Evolutionary conservation across 2,113 vertebrate genomes (phyloP).

Genomic region (Desmodus rotundus): DNA sequence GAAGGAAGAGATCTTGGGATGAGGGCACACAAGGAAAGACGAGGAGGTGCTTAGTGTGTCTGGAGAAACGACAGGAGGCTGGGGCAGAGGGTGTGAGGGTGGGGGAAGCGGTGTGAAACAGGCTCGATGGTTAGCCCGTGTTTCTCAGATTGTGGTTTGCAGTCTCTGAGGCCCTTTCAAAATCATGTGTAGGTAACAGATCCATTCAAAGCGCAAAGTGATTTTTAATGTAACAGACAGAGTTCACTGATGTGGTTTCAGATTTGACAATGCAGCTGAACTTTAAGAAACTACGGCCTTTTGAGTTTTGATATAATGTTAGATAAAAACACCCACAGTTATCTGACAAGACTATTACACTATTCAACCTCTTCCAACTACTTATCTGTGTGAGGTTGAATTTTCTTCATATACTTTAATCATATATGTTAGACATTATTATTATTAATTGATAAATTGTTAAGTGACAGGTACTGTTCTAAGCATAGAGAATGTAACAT

Average conservation of each 20-base stretch:
- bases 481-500: background rate
- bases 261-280: background rate
- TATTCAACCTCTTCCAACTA: background rate
- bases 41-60: background rate
- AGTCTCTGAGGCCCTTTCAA: background rate
- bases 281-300: background rate
- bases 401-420: background rate
- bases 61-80: background rate
- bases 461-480: background rate
- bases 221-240: background rate
- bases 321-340: background rate
- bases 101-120: background rate
- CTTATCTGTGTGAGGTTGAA: background rate
- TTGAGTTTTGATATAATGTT: background rate
- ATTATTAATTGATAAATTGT: background rate
- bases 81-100: background rate
- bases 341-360: background rate
- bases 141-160: background rate
- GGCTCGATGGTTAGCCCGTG: background rate
- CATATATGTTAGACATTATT: background rate
- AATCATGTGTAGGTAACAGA: background rate
- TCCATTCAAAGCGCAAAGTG: background rate
- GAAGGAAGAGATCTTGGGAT: background rate
- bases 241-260: slow-evolving; percentile 20
- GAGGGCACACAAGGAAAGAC: background rate